A percentile compares a stretch with the other conserved stretches of the same genome.
These are phyloP conservation scores for Drosophila ercepeae DNA, from an alignment of 1,140 invertebrate species.

Conservation along the genomic window DNA sequence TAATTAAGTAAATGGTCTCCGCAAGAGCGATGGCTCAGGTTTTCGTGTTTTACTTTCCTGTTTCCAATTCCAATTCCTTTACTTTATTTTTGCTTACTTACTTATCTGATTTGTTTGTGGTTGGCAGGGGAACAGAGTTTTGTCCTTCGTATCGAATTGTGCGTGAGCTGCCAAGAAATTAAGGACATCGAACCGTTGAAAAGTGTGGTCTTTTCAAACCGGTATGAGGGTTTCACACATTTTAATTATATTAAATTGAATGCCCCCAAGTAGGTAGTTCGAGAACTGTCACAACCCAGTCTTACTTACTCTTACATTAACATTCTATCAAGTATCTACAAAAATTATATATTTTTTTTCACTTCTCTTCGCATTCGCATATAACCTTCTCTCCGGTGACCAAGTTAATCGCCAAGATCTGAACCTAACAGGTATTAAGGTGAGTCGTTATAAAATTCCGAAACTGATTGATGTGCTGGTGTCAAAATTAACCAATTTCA, in stretches of 20 bases:
- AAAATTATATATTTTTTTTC: constrained; percentile 17
- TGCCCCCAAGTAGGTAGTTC: background rate
- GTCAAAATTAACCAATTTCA: constrained; percentile 51
- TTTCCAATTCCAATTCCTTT: background rate
- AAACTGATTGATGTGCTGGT: background rate
- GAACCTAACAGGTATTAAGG: background rate
- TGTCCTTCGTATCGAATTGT: constrained; percentile 29
- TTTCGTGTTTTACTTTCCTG: constrained; percentile 51
- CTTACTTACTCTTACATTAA: constrained; percentile 10
- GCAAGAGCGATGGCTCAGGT: constrained; percentile 25
- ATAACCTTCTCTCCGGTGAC: too few relatives aligned
- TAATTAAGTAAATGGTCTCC: constrained; percentile 79
- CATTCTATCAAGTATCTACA: constrained; percentile 7
- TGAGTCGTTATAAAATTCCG: background rate
- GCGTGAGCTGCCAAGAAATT: constrained; percentile 59
- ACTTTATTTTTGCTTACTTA: constrained; percentile 20
- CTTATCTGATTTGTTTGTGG: constrained; percentile 78
- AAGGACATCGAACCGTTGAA: constrained; percentile 5
- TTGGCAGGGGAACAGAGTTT: constrained; percentile 19
- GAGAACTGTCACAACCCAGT: constrained; percentile 5
- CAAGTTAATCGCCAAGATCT: background rate
- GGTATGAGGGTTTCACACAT: background rate
- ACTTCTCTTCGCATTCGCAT: background rate
- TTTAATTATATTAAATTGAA: constrained; percentile 27
- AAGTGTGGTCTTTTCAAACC: constrained; percentile 14